A percentile compares a stretch with the other conserved stretches of the same genome.
Conservation (phyloP, 2,113 vertebrate genomes). For the Pterocles burchelli region DNA sequence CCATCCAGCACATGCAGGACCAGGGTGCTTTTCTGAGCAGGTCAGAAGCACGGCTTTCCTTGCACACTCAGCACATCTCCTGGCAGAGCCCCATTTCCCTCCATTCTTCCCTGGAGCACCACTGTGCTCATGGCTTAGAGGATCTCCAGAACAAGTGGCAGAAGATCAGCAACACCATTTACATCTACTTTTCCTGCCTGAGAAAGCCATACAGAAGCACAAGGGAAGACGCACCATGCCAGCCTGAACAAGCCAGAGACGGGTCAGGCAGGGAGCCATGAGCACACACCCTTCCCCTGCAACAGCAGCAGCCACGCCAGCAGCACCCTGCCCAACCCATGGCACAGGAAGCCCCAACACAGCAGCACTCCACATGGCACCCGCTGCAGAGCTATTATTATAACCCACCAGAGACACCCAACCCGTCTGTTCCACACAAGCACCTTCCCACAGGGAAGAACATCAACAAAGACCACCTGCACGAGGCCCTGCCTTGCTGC, state of each 20-base stretch:
- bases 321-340: rapidly evolving
- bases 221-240: neutral
- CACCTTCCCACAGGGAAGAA: neutral
- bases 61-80: rapidly evolving
- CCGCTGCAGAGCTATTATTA: rapidly evolving
- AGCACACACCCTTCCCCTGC: rapidly evolving
- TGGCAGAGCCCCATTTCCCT: rapidly evolving
- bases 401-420: neutral
- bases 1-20: rapidly evolving
- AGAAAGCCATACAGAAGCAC: rapidly evolving
- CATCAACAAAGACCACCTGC: rapidly evolving
- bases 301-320: neutral
- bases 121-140: neutral
- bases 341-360: rapidly evolving
- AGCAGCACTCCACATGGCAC: rapidly evolving
- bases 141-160: neutral
- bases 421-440: rapidly evolving
- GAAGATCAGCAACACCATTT: rapidly evolving
- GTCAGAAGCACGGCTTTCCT: neutral
- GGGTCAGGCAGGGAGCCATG: rapidly evolving
- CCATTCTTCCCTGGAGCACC: rapidly evolving
- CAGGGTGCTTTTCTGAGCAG: neutral
- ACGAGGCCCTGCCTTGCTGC: neutral
- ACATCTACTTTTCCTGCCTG: neutral
- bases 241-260: neutral